Evolutionary conservation across 2,113 vertebrate genomes (phyloP).

Genomic region (Seriola quinqueradiata): DNA sequence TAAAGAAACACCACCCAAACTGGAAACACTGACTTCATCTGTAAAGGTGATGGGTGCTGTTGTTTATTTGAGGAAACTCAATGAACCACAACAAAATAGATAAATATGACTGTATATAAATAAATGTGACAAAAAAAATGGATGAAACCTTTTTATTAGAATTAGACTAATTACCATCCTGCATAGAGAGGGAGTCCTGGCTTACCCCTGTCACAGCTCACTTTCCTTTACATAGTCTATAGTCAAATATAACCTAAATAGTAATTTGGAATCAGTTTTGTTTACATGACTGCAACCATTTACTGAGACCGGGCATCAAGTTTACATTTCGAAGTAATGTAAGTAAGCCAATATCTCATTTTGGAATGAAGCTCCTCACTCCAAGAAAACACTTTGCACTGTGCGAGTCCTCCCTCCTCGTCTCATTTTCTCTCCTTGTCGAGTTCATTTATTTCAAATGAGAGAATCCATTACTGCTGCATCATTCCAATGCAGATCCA

Average conservation of each 20-base stretch:
- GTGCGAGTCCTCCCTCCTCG: constrained; percentile 18
- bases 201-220: neutral
- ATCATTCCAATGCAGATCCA: constrained; percentile 32
- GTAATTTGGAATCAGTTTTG: neutral
- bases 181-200: neutral
- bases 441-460: constrained; percentile 67
- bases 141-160: too few species aligned
- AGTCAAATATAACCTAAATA: neutral
- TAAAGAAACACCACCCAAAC: too few species aligned
- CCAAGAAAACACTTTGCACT: constrained; percentile 27
- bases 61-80: neutral
- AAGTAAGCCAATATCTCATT: constrained; percentile 7
- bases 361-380: constrained; percentile 6
- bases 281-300: neutral
- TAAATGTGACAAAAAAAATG: too few species aligned
- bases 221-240: neutral
- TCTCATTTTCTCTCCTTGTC: constrained; percentile 56
- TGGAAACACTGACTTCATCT: too few species aligned
- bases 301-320: neutral
- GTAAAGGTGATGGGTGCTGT: neutral
- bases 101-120: neutral
- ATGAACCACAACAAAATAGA: neutral
- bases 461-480: constrained; percentile 66
- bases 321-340: constrained; percentile 15
- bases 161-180: too few species aligned